Evolutionary conservation across 1,140 invertebrate species (phyloP).

Genomic region (Batillaria attramentaria): DNA sequence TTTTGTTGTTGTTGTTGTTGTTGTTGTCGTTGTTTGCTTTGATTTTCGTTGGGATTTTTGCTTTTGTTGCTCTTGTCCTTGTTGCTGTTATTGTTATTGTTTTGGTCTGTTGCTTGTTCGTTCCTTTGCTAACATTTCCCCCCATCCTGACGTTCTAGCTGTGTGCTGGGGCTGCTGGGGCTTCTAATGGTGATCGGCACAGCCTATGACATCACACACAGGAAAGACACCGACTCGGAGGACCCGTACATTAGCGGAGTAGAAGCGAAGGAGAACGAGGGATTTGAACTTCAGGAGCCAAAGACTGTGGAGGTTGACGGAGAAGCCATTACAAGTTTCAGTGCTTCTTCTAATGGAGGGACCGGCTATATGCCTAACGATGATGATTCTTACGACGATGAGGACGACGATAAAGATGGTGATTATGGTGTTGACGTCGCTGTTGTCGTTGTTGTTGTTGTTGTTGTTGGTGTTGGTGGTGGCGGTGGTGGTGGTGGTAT

Average conservation of each 20-base stretch:
- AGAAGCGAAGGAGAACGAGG: too few relatives aligned
- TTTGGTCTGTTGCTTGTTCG: background rate
- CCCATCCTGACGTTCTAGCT: too few relatives aligned
- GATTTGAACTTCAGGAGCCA: too few relatives aligned
- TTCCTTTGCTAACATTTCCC: too few relatives aligned
- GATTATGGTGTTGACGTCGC: background rate
- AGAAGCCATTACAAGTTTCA: too few relatives aligned
- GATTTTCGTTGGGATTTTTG: background rate
- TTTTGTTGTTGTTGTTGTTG: background rate
- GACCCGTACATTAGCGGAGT: too few relatives aligned
- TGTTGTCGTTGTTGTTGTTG: background rate
- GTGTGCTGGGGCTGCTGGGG: background rate
- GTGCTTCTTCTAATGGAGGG: too few relatives aligned
- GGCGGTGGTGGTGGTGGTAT: background rate
- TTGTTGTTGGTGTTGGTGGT: background rate
- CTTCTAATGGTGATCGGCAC: background rate
- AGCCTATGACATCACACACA: background rate
- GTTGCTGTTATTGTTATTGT: background rate
- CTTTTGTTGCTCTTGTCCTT: constrained; percentile 1
- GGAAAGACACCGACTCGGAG: background rate
- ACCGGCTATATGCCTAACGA: background rate
- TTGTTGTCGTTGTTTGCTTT: background rate
- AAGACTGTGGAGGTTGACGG: too few relatives aligned
- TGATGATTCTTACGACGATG: background rate
- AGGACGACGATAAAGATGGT: background rate